Evolutionary conservation across 1,140 invertebrate genomes (phyloP).

Genomic region (Zaprionus tsacasi): DNA sequence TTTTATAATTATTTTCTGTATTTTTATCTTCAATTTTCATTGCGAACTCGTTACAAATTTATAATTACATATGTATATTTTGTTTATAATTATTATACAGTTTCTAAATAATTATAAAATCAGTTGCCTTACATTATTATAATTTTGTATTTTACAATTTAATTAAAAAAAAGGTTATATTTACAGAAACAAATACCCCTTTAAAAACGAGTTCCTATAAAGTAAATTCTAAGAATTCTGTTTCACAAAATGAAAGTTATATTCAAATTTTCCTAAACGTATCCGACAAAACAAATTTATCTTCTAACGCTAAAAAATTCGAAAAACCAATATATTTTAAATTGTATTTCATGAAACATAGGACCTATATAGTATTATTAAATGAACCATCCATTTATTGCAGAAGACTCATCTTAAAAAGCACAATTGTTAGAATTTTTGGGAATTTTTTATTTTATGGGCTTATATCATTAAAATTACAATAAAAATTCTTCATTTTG

Average conservation of each 20-base stretch:
- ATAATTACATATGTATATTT: constrained; percentile 25
- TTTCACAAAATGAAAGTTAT: background rate
- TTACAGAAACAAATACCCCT: constrained; percentile 33
- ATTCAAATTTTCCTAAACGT: background rate
- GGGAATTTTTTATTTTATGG: background rate
- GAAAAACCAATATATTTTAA: background rate
- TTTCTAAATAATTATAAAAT: constrained; percentile 70
- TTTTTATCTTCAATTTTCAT: constrained; percentile 17
- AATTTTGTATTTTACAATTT: constrained; percentile 50
- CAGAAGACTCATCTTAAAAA: background rate
- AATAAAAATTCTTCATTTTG: constrained; percentile 31
- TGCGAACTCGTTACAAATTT: constrained; percentile 49
- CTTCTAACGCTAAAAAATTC: constrained; percentile 17
- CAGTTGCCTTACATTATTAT: constrained; percentile 44
- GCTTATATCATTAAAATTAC: constrained; percentile 20
- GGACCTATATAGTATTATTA: background rate
- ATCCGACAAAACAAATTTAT: background rate
- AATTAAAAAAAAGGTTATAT: constrained; percentile 51
- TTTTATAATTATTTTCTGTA: constrained; percentile 48
- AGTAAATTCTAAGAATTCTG: constrained; percentile 24
- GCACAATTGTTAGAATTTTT: constrained; percentile 15
- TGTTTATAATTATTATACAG: constrained; percentile 54
- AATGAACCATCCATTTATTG: background rate
- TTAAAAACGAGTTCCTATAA: constrained; percentile 21
- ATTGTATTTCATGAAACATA: background rate